Conservation (phyloP, 2,113 vertebrate species). For the Lasiurus borealis region DNA sequence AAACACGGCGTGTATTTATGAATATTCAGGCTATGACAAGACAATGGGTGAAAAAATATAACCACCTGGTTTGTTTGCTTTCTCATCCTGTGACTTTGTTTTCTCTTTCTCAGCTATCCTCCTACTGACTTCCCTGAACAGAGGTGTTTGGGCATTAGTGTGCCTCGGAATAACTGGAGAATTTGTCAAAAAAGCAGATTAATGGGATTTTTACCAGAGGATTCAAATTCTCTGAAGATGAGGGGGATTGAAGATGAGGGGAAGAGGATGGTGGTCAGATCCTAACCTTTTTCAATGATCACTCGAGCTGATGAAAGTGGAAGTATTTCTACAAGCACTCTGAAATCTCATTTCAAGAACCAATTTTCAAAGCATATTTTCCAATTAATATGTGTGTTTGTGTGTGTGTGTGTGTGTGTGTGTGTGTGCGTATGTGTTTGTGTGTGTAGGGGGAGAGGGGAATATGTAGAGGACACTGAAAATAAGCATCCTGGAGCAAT, state of each 20-base stretch:
- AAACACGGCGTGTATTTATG: conserved; percentile 20
- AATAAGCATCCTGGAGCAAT: neutral
- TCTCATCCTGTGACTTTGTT: neutral
- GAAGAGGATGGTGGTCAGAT: rapidly evolving
- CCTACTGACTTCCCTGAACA: neutral
- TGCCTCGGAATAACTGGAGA: neutral
- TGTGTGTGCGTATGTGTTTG: rapidly evolving
- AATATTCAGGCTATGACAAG: conserved; percentile 15
- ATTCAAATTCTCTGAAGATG: neutral
- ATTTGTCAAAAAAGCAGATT: neutral
- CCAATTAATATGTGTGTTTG: neutral
- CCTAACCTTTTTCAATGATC: neutral
- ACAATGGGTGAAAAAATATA: neutral
- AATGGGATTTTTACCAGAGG: rapidly evolving
- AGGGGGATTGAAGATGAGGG: no score
- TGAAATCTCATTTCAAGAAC: neutral
- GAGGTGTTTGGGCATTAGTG: no score
- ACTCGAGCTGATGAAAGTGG: neutral
- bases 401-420: no score
- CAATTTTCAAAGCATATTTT: neutral
- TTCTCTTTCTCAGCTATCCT: neutral
- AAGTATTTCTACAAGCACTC: neutral
- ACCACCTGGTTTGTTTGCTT: neutral
- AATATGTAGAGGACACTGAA: neutral
- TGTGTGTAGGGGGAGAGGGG: no score